A percentile compares a stretch with the other conserved stretches of the same genome.
These are phyloP conservation scores for Campodea augens DNA, from an alignment of 1,140 invertebrate species.

Conservation along the genomic window DNA sequence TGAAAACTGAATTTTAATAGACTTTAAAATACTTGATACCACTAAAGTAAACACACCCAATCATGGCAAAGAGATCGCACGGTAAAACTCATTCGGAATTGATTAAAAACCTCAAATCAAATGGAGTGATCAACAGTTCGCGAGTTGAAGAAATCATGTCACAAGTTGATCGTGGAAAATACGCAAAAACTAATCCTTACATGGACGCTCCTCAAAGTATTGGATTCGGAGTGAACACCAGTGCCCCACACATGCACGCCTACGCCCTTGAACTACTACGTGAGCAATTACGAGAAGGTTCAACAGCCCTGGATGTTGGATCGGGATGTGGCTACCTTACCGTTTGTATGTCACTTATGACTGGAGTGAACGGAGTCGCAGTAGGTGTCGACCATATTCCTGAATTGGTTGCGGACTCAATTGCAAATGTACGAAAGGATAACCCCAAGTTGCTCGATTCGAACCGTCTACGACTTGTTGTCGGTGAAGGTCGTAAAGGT, in stretches of 20 bases:
- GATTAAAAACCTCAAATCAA: slow-evolving; percentile 53
- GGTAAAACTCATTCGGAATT: slow-evolving; percentile 68
- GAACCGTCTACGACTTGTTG: slow-evolving; percentile 44
- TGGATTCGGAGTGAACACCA: slow-evolving; percentile 82
- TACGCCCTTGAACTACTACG: slow-evolving; percentile 77
- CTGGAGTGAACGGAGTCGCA: slow-evolving; percentile 47
- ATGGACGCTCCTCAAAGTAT: slow-evolving; percentile 77
- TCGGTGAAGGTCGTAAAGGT: slow-evolving; percentile 70
- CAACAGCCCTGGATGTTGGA: slow-evolving; percentile 77
- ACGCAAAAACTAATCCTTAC: slow-evolving; percentile 55
- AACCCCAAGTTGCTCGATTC: slow-evolving; percentile 42
- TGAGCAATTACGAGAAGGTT: slow-evolving; percentile 58
- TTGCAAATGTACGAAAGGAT: slow-evolving; percentile 56
- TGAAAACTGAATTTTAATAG: too few relatives aligned
- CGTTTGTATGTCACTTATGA: slow-evolving; percentile 80
- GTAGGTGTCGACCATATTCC: slow-evolving; percentile 88
- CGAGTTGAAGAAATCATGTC: slow-evolving; percentile 66
- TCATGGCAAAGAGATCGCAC: slow-evolving; percentile 60
- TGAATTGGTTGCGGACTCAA: slow-evolving; percentile 54
- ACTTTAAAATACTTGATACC: too few relatives aligned
- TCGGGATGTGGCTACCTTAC: slow-evolving; percentile 91
- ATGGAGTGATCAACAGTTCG: slow-evolving; percentile 63
- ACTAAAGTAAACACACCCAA: too few relatives aligned
- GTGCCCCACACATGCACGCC: slow-evolving; percentile 97
- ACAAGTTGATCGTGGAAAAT: slow-evolving; percentile 65